Conservation (phyloP, 2,113 vertebrate species). For the Xenus cinereus region DNA sequence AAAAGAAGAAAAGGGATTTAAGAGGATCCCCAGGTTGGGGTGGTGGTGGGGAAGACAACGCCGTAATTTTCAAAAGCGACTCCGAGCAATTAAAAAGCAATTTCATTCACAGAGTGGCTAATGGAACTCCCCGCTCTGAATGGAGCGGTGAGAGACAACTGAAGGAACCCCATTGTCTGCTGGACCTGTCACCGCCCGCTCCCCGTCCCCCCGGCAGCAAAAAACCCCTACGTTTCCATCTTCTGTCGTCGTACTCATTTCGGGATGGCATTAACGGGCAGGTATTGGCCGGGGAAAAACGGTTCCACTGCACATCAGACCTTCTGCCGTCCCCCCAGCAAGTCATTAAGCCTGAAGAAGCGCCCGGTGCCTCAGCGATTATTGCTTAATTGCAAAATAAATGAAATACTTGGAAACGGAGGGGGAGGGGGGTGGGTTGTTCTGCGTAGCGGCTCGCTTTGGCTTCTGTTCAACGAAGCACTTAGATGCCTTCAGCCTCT, state of each 20-base stretch:
- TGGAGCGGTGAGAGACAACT: not conserved
- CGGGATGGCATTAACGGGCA: not conserved
- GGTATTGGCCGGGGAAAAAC: not conserved
- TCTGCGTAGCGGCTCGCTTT: not conserved
- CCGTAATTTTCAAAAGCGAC: not conserved
- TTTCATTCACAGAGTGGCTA: slow-evolving; percentile 47
- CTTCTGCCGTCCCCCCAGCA: not conserved
- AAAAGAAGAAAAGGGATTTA: not conserved
- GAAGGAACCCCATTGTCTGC: not conserved
- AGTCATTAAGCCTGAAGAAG: slow-evolving; percentile 24
- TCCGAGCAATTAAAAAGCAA: slow-evolving; percentile 45
- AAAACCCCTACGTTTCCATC: not conserved
- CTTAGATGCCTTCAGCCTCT: not conserved
- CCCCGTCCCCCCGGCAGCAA: not conserved
- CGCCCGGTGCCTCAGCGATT: not conserved
- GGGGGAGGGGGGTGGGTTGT: not conserved
- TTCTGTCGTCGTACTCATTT: not conserved
- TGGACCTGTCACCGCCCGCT: not conserved
- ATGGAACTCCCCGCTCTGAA: not conserved
- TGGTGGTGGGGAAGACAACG: not conserved
- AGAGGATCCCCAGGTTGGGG: not conserved
- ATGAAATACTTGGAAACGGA: slow-evolving; percentile 21
- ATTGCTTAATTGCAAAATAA: slow-evolving; percentile 46
- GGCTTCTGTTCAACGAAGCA: not conserved
- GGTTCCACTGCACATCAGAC: not conserved